Evolutionary conservation across 2,888 invertebrate genomes (phyloP).

Genomic region (Serripes groenlandicus): DNA sequence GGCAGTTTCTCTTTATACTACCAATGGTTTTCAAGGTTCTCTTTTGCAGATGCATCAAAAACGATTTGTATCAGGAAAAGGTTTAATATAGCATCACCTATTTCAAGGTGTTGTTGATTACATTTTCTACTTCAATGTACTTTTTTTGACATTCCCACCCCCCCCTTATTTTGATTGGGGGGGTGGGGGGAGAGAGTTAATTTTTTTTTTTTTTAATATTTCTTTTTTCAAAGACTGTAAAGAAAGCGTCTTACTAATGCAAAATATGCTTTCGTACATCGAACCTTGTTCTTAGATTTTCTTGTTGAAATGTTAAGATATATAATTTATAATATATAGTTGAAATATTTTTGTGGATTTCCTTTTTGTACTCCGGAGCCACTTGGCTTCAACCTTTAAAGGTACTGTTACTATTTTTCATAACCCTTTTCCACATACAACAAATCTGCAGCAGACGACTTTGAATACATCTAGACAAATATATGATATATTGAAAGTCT

Average conservation of each 20-base stretch:
- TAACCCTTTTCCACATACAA: not conserved
- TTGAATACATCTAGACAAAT: not conserved
- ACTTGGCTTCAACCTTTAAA: too few relatives aligned
- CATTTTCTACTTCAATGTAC: too few relatives aligned
- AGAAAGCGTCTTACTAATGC: conserved; percentile 6
- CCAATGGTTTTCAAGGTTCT: not conserved
- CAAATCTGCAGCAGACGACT: not conserved
- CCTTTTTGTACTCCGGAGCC: not conserved
- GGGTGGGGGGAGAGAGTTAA: too few relatives aligned
- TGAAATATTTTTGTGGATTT: conserved; percentile 8
- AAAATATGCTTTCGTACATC: conserved; percentile 19
- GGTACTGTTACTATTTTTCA: too few relatives aligned
- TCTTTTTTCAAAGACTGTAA: not conserved
- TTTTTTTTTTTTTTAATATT: too few relatives aligned
- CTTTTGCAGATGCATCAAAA: not conserved
- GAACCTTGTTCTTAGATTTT: conserved; percentile 16
- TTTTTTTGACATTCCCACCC: too few relatives aligned
- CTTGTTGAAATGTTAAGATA: conserved; percentile 16
- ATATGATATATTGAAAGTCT: not conserved
- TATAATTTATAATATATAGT: conserved; percentile 13
- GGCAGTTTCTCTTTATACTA: too few relatives aligned
- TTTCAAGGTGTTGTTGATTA: too few relatives aligned
- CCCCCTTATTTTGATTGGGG: too few relatives aligned
- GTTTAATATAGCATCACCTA: too few relatives aligned
- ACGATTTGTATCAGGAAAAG: too few relatives aligned